phyloP scores from a whole-genome alignment of 2,797 vertebrate species.

The Notolabrus celidotus region DNA sequence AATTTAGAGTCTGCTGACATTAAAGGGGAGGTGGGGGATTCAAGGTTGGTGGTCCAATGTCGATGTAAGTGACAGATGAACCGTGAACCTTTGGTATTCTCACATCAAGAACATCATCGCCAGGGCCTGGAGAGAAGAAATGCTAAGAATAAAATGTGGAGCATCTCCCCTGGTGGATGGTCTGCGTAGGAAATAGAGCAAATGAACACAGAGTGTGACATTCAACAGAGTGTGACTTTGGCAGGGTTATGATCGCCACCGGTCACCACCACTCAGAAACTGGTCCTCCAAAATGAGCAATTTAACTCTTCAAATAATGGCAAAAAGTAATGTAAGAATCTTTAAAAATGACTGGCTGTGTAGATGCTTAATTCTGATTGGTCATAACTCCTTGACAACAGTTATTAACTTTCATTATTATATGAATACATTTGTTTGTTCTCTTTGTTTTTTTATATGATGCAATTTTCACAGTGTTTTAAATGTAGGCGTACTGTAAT shows the following conservation, averaged over 20 bases:
- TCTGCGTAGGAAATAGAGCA: conserved; percentile 79
- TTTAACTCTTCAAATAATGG: conserved; percentile 1
- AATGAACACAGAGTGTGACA: conserved; percentile 65
- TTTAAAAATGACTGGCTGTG: too few relatives aligned
- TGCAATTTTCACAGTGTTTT: too few relatives aligned
- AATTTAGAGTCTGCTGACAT: conserved; percentile 51
- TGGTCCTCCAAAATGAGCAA: conserved; percentile 14
- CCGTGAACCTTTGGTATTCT: conserved; percentile 70
- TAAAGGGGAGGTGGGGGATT: conserved; percentile 45
- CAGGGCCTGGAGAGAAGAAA: conserved; percentile 66
- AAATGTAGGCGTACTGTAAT: too few relatives aligned
- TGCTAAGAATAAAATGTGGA: conserved; percentile 87
- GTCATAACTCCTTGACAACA: too few relatives aligned
- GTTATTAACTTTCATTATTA: too few relatives aligned
- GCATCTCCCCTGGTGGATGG: conserved; percentile 76
- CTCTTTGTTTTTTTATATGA: too few relatives aligned
- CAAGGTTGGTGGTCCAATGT: conserved; percentile 55
- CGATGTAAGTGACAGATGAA: conserved; percentile 61
- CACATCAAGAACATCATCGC: conserved; percentile 73
- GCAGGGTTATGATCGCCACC: conserved; percentile 35
- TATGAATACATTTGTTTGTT: too few relatives aligned
- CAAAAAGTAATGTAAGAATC: too few relatives aligned
- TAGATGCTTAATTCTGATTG: too few relatives aligned
- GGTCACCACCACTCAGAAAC: conserved; percentile 12
- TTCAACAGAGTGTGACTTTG: conserved; percentile 58